phyloP scores from a whole-genome alignment of 1,140 invertebrate genomes.

The Vanessa tameamea region DNA sequence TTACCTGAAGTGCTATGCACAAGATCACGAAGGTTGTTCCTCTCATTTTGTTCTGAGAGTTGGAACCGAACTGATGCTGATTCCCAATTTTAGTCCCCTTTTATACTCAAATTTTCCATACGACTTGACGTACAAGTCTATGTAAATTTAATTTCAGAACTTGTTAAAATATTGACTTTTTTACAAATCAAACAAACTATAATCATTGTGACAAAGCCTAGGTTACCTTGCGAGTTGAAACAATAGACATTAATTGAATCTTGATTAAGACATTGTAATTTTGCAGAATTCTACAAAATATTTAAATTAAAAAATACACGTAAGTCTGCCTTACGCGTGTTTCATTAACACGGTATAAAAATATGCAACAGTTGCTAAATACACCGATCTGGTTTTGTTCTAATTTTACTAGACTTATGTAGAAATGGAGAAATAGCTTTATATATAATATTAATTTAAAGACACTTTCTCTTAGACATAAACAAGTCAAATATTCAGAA shows the following conservation, averaged over 20 bases:
- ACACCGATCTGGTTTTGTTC: too few species aligned
- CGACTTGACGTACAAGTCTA: slow-evolving; percentile 42
- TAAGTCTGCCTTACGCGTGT: neutral
- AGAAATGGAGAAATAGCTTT: too few species aligned
- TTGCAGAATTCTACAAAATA: slow-evolving; percentile 18
- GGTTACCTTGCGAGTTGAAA: slow-evolving; percentile 46
- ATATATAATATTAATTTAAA: too few species aligned
- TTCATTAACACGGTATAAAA: too few species aligned
- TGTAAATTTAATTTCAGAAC: slow-evolving; percentile 41
- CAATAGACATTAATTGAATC: slow-evolving; percentile 56
- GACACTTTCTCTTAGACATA: too few species aligned
- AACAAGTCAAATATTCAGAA: too few species aligned
- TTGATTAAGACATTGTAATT: slow-evolving; percentile 47
- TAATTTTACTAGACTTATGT: too few species aligned
- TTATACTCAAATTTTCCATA: slow-evolving; percentile 53
- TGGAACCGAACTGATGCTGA: slow-evolving; percentile 69
- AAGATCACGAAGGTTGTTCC: slow-evolving; percentile 72
- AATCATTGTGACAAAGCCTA: slow-evolving; percentile 45
- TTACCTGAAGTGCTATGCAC: slow-evolving; percentile 72
- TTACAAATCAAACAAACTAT: slow-evolving; percentile 36
- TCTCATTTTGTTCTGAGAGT: slow-evolving; percentile 72
- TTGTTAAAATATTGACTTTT: slow-evolving; percentile 59
- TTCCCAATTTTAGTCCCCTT: slow-evolving; percentile 40
- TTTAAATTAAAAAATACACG: neutral
- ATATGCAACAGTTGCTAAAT: too few species aligned